A percentile compares a stretch with the other conserved stretches of the same genome.
These are phyloP conservation scores for Conistra vaccinii DNA, from an alignment of 2,888 invertebrate genomes.

Conservation along the genomic window DNA sequence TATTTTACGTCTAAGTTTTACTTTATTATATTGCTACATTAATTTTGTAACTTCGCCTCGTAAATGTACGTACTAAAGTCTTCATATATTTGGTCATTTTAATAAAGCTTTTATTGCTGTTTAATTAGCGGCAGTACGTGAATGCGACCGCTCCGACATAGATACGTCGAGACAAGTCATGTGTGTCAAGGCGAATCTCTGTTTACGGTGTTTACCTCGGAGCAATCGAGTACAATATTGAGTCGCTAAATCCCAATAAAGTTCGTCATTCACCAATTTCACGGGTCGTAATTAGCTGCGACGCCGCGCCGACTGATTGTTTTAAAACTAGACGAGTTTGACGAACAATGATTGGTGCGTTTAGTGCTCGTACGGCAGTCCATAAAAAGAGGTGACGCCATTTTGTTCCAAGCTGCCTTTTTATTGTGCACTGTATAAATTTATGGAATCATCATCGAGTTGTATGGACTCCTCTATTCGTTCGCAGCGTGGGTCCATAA, in stretches of 20 bases:
- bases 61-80: conserved; percentile 70
- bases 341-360: conserved; percentile 80
- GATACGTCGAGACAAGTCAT: conserved; percentile 66
- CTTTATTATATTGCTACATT: conserved; percentile 60
- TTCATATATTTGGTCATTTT: conserved; percentile 70
- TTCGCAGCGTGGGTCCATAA: conserved; percentile 85
- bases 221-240: conserved; percentile 69
- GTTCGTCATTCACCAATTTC: conserved; percentile 80
- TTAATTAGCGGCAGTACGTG: conserved; percentile 82
- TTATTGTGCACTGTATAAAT: conserved; percentile 90
- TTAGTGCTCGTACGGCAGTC: conserved; percentile 77
- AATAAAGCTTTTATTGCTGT: conserved; percentile 81
- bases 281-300: conserved; percentile 77
- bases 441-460: conserved; percentile 90
- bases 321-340: conserved; percentile 72
- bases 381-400: conserved; percentile 87
- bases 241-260: conserved; percentile 79
- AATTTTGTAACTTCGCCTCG: conserved; percentile 70
- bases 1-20: conserved; percentile 48
- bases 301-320: conserved; percentile 69
- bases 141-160: conserved; percentile 70
- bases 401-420: conserved; percentile 87
- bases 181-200: conserved; percentile 82
- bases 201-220: conserved; percentile 70
- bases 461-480: conserved; percentile 88